Base-by-base conservation (phyloP, 2,888 invertebrate genomes). In the Cerastis rubricosa region DNA sequence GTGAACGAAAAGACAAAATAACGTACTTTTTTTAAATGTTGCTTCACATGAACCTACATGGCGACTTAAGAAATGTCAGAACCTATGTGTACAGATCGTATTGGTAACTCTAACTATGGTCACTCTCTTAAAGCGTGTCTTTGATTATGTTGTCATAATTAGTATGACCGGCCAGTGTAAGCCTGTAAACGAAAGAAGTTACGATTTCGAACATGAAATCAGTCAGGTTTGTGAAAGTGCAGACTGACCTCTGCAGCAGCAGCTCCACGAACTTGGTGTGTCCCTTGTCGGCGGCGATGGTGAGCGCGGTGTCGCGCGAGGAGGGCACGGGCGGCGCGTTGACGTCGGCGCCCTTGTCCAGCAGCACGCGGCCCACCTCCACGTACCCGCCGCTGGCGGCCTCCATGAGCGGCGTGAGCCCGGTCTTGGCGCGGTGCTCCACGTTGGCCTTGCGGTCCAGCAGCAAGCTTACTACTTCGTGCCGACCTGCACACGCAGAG, bases 261-360 rank as follows among this genome's bases (percentile, higher is more conserved):
- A 99, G 97, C 95, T 99, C 99, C 45, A 99, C 99, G 93, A 99
- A 99, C 94, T 99, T 98, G 91, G 98, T 98, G 95, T 99, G 99
- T 0, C 99, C 99, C 95, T 99, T 99, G 94, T 99, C 99, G n/a
- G 99, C 99, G 82, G 99, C 99, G 90, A 99, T 99, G 81, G 99
- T 99, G 71, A 99, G 97, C 40, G 99, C 99, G 11, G 99, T 99
- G 96, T 99, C 99, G 72, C 99, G 97, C 7, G 99, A 99, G 29
- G 99, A 99, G 29, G 99, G 99, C 83, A 99, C 99, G 47, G 99
- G 99, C 29, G 99, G 98, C 54, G 99, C 99, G 97, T 99, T 99
- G 0, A 99, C 99, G 96, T 99, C 99, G 6, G 99, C 99, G 5
- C 99, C 99, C 96, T 99, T 99, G 92, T 99, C 99, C 63, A 99